Base-by-base conservation (phyloP, 1,140 invertebrate genomes). In the Pristionchus pacificus region DNA sequence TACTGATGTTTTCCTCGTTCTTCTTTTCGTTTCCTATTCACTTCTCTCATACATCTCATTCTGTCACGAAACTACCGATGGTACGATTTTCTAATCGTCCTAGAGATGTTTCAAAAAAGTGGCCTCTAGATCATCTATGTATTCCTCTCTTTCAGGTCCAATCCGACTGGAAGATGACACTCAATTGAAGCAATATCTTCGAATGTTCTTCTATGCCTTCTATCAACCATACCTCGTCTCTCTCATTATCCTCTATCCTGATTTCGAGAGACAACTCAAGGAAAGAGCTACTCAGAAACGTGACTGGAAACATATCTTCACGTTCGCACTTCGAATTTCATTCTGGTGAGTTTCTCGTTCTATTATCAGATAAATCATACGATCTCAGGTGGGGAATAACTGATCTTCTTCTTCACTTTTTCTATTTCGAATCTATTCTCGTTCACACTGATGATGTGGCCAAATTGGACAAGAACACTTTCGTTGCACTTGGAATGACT, bases 1-100 rank as follows among this genome's bases (percentile, higher is more conserved):
- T 19, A 74, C 78, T 10, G 82, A 83, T 65, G 74, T 75, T 25
- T 83, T 83, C 69, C 66, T 76, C 2, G 80, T 84, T 33, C 71
- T 83, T 28, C 60, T 83, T n/a, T 83, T 84, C 65, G 69, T 83
- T 32, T 83, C 82, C 19, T 83, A 83, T 66, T 77, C 77, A 0
- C 64, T 82, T 38, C 74, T 83, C 32, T 77, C 74, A 31, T 83
- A 80, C 58, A 77, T 81, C 66, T 80, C 78, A 1, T 70, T 62
- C 19, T 62, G 30, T 61, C 60, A 13, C 10, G 29, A 49, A 10
- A 49, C 38, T 19, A 49, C 19, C 38, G 19, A 49, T 49, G 38
- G 38, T 49, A 6, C 19, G 6, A 49, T 49, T 19, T 10, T 19
- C 38, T 49, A 10, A n/a, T n/a, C n/a, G n/a, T n/a, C n/a, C n/a